Evolutionary conservation across 2,888 invertebrate genomes (phyloP).

Genomic region (Tinea pellionella): DNA sequence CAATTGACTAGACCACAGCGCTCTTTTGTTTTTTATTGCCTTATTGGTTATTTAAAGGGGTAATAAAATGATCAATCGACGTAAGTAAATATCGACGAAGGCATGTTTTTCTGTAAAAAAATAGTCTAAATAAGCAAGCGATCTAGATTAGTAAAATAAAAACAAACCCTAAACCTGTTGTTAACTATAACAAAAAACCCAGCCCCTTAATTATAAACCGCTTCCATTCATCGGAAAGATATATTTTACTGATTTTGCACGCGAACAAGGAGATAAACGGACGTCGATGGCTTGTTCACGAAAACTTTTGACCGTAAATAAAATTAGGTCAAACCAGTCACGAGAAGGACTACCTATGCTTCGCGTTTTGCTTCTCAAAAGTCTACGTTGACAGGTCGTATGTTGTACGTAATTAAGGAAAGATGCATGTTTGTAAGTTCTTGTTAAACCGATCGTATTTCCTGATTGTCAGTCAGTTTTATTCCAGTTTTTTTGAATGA

Average conservation of each 20-base stretch:
- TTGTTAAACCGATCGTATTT: constrained; percentile 7
- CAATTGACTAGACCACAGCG: too few species aligned
- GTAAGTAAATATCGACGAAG: too few species aligned
- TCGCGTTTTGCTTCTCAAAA: constrained; percentile 22
- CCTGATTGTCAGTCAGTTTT: not conserved
- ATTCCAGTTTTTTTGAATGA: not conserved
- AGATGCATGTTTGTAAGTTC: constrained; percentile 13
- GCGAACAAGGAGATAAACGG: constrained; percentile 47
- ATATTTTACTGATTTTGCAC: constrained; percentile 28
- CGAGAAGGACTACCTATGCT: constrained; percentile 18
- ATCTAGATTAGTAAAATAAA: not conserved
- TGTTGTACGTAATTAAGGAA: constrained; percentile 35
- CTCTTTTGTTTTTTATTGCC: too few species aligned
- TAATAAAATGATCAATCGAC: too few species aligned
- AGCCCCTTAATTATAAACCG: not conserved
- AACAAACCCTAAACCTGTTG: not conserved
- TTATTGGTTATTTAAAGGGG: too few species aligned
- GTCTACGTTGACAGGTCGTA: constrained; percentile 28
- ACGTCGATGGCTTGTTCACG: constrained; percentile 31
- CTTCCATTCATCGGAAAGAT: not conserved
- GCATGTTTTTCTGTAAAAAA: too few species aligned
- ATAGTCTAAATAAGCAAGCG: not conserved
- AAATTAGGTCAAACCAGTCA: constrained; percentile 49
- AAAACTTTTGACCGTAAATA: constrained; percentile 29
- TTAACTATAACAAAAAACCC: not conserved